Evolutionary conservation across 2,888 invertebrate species (phyloP), one percentile per base, ranked within the genome.

Genomic region (Thymelicus sylvestris): DNA sequence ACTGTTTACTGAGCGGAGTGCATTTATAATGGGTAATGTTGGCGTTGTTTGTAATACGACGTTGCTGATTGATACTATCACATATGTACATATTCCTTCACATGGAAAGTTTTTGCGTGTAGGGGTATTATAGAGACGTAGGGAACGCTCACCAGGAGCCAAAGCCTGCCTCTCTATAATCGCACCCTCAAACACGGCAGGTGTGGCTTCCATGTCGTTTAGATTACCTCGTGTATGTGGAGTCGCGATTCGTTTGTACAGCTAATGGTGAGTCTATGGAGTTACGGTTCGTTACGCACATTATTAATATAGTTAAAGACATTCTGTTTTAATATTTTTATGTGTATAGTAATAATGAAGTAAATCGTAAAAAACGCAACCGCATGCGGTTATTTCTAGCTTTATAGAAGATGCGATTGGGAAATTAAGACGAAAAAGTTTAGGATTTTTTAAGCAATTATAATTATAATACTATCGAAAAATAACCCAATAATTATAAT

Each of bases 241-340:
- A 19, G 61, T 66, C 38, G 31, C 52, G 61, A 77, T 85, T 83
- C 75, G 81, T 88, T 88, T 86, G 86, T 89, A 88, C 85, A 86
- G 86, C 83, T 84, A 79, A 81, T 78, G 80, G 79, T 80, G 86
- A 86, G 83, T 86, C 84, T 86, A 85, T 84, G 81, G 82, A 82
- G 83, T 85, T 85, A 87, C 78, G 80, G 81, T 83, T 79, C 81
- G 86, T 88, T 85, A 89, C 90, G 90, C 90, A 90, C 90, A 90
- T 81, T 85, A 84, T 81, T 61, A 84, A 77, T 76, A 78, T 80
- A 80, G 77, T 74, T 80, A 80, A 78, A 80, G 79, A 82, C 74
- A 81, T 88, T 88, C 81, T 81, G 87, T 90, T 90, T 87, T 84
- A 83, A 71, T 61, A 71, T 66, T 87, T 89, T 88, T 88, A 88